These are phyloP conservation scores for Cyanistes caeruleus DNA, from an alignment of 2,113 vertebrate species.

Conservation along the genomic window DNA sequence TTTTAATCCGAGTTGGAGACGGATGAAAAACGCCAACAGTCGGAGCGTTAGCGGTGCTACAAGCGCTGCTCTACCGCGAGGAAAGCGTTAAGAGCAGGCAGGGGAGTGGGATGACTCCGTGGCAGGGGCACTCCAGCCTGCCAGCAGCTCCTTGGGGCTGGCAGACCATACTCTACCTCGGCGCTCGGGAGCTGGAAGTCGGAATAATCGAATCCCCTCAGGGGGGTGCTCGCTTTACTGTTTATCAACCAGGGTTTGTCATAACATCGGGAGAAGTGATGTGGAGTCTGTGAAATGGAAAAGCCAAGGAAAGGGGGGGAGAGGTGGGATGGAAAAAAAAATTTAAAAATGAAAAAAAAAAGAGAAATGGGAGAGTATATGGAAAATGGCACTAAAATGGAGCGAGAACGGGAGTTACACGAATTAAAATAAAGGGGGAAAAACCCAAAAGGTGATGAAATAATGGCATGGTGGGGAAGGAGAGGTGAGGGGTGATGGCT, in stretches of 20 bases:
- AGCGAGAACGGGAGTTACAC: constrained; percentile 17
- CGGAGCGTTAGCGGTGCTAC: constrained; percentile 44
- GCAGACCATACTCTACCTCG: constrained; percentile 83
- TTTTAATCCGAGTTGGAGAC: constrained; percentile 60
- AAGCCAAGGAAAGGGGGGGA: constrained; percentile 68
- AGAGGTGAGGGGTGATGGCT: neutral
- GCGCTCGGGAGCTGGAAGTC: constrained; percentile 79
- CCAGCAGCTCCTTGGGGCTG: constrained; percentile 24
- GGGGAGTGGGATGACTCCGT: neutral
- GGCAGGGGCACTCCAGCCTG: neutral
- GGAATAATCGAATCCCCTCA: constrained; percentile 91
- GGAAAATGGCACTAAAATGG: neutral
- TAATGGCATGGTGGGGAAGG: neutral
- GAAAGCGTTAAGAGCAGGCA: constrained; percentile 39
- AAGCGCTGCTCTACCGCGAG: constrained; percentile 55
- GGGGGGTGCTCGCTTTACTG: constrained; percentile 93
- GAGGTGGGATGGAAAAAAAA: constrained; percentile 36
- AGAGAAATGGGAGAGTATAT: neutral
- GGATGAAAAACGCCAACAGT: constrained; percentile 47
- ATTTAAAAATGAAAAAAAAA: neutral
- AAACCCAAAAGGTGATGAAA: constrained; percentile 41
- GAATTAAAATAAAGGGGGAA: constrained; percentile 21
- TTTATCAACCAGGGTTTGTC: constrained; percentile 99
- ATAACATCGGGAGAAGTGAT: constrained; percentile 93
- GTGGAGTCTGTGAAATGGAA: constrained; percentile 89